A percentile compares a stretch with the other conserved stretches of the same genome.
Evolutionary conservation across 2,888 invertebrate species (phyloP).

Genomic region (Cordilura impudica): DNA sequence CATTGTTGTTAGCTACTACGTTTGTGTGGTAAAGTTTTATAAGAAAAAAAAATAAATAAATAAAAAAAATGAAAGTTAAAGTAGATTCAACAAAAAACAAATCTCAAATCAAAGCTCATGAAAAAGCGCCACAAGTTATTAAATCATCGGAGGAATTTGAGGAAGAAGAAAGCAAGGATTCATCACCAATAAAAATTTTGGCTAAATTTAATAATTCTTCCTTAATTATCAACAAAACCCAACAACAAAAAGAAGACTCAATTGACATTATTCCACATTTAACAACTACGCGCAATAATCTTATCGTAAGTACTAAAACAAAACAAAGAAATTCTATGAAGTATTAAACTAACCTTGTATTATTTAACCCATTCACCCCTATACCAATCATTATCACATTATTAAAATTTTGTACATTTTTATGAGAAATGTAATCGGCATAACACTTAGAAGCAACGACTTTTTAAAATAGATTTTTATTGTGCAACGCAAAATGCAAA

Average conservation of each 20-base stretch:
- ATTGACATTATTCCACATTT: conserved; percentile 71
- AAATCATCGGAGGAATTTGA: conserved; percentile 20
- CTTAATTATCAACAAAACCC: background rate
- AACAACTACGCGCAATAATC: conserved; percentile 71
- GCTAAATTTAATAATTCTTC: conserved; percentile 8
- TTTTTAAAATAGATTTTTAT: no score
- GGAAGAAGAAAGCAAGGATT: conserved; percentile 21
- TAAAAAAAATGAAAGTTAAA: conserved; percentile 72
- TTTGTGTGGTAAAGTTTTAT: no score
- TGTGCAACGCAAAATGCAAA: no score
- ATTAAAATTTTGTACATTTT: no score
- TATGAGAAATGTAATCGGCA: no score
- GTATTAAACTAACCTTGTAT: conserved; percentile 9
- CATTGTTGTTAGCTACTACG: no score
- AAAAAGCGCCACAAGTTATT: conserved; percentile 25
- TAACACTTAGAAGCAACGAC: no score
- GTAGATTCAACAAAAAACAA: conserved; percentile 68
- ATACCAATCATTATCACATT: background rate
- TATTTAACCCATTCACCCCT: background rate
- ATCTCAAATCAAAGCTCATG: conserved; percentile 52
- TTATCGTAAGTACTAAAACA: conserved; percentile 71
- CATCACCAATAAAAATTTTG: background rate
- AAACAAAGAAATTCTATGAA: conserved; percentile 10
- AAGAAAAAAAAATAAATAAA: no score
- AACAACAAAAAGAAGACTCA: conserved; percentile 28